These are phyloP conservation scores for Sturnira hondurensis DNA, from an alignment of 2,113 vertebrate species.

Conservation along the genomic window DNA sequence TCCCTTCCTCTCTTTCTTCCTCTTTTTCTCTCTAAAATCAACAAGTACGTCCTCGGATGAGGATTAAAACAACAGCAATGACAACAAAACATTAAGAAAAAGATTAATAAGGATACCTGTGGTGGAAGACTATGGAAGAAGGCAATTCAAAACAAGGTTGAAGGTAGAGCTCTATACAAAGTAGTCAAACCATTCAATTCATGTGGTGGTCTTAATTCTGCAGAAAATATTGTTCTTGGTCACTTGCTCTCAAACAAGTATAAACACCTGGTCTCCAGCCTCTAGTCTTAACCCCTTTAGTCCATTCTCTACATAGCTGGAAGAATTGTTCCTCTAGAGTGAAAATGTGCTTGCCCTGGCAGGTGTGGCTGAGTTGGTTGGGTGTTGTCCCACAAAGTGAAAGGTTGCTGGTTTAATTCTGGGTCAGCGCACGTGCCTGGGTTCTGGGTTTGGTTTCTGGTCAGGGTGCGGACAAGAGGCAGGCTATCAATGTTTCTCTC, in stretches of 20 bases:
- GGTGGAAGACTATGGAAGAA: not conserved
- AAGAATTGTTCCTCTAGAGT: slow-evolving; percentile 2
- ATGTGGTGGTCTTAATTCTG: not conserved
- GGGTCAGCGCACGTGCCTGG: no score
- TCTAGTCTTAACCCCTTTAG: not conserved
- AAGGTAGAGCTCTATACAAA: not conserved
- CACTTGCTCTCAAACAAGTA: not conserved
- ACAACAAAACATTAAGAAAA: no score
- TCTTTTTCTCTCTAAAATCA: no score
- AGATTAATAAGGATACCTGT: not conserved
- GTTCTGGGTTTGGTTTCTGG: no score
- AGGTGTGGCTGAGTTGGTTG: no score
- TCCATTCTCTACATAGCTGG: not conserved
- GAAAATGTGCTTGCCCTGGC: not conserved
- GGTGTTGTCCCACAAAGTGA: no score
- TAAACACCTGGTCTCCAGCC: not conserved
- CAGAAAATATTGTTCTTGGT: not conserved
- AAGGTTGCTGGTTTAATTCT: no score
- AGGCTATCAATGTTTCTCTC: no score
- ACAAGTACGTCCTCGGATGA: no score
- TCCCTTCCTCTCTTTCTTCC: no score
- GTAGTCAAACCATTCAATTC: not conserved
- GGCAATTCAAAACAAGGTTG: not conserved
- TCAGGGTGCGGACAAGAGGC: no score
- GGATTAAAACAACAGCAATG: no score